Base-by-base conservation (phyloP, 1,140 invertebrate species). In the Odontomachus brunneus region DNA sequence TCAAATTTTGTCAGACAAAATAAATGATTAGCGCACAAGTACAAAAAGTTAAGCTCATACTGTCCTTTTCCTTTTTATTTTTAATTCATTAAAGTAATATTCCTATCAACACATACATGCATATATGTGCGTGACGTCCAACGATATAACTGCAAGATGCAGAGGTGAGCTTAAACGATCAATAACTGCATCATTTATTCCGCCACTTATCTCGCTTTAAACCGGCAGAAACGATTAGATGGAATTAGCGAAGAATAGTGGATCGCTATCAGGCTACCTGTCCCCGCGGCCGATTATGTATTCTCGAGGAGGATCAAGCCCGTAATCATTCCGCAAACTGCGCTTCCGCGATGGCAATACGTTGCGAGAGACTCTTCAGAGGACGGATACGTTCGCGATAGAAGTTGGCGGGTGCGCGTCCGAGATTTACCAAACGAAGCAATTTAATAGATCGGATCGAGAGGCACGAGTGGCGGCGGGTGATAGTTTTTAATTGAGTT, bases 361-460 rank as follows among this genome's bases (percentile, higher is more conserved):
- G 65, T 69, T 51, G 29, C 12, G 33, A 5, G 24, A 59, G 66
- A 44, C 66, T 69, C 75, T 38, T 55, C 24, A 33, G 38, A 44
- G 15, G 22, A 17, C 48, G 65, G 51, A 57, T 80, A 44, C 75
- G 33, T 44, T 26, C n/a, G n/a, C 38, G 33, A 80, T 71, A 51
- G 69, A 71, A 80, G 53, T 57, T 71, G 22, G 65, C n/a, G 7
- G 51, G 33, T 24, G 44, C 49, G 26, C 38, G 38, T n/a, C 19
- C 44, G 44, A 26, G 75, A 80, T 80, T 80, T 59, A 80, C 65
- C 71, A 71, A 71, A 44, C 38, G 38, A 44, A 59, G 75, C 75
- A 80, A 80, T 80, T 80, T 80, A 80, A 80, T 80, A 80, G 75
- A 80, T 80, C 75, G 75, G 51, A 80, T 80, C 51, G 75, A 57